Conservation (phyloP, 1,140 invertebrate genomes). For the Ditylenchus dipsaci region DNA sequence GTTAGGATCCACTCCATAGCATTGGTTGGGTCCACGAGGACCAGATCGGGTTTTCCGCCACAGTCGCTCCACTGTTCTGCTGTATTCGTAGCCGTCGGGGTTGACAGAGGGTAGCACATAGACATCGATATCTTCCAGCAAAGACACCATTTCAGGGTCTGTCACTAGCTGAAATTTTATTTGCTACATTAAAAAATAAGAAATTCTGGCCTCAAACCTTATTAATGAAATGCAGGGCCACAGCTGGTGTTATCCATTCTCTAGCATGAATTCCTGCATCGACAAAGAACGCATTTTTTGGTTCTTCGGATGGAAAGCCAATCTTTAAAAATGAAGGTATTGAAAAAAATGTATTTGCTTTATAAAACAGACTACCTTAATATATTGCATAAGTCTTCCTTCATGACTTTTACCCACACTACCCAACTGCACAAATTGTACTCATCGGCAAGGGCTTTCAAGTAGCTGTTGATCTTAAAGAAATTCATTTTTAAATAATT, state of each 20-base stretch:
- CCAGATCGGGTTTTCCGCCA: constrained; percentile 60
- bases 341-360: constrained; percentile 11
- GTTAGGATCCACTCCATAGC: constrained; percentile 60
- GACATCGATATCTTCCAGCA: constrained; percentile 32
- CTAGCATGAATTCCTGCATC: constrained; percentile 42
- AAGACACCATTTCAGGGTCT: neutral
- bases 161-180: constrained; percentile 10
- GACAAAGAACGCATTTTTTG: constrained; percentile 26
- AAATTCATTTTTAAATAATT: no score
- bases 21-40: constrained; percentile 26
- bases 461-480: no score
- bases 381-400: constrained; percentile 10
- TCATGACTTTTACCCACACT: constrained; percentile 22
- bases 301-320: constrained; percentile 19
- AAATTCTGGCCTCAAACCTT: constrained; percentile 9
- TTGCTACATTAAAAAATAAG: neutral
- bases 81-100: constrained; percentile 60
- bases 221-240: constrained; percentile 30
- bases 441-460: no score
- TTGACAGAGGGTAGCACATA: constrained; percentile 33
- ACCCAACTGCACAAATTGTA: neutral
- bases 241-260: constrained; percentile 35
- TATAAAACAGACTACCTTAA: constrained; percentile 11
- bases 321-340: constrained; percentile 11
- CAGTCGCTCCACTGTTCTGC: constrained; percentile 56